Evolutionary conservation across 1,140 invertebrate species (phyloP).

Genomic region (Caerostris extrusa): DNA sequence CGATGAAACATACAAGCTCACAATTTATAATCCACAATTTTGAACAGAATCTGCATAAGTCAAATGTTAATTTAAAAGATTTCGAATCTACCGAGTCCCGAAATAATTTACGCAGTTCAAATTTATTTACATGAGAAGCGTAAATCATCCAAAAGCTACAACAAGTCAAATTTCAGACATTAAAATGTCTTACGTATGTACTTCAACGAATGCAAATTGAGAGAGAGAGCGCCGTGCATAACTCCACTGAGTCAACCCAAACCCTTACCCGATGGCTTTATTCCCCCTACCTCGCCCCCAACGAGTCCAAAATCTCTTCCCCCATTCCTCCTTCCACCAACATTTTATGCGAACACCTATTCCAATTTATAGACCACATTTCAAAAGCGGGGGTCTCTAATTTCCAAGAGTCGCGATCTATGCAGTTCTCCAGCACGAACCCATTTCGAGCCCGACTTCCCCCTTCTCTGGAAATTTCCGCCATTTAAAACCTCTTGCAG

Average conservation of each 20-base stretch:
- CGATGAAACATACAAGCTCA: too few species aligned
- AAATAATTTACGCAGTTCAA: neutral
- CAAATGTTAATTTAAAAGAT: too few species aligned
- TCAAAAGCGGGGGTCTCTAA: conserved; percentile 38
- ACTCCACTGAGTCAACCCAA: neutral
- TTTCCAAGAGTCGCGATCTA: conserved; percentile 35
- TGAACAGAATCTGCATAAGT: too few species aligned
- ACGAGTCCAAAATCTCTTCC: neutral
- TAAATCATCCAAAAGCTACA: neutral
- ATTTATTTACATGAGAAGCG: neutral
- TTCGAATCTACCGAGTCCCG: too few species aligned
- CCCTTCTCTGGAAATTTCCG: conserved; percentile 26
- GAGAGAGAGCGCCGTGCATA: neutral
- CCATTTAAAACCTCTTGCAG: conserved; percentile 55
- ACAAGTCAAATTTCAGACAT: neutral
- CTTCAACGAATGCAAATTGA: conserved; percentile 32
- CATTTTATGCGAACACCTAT: conserved; percentile 32
- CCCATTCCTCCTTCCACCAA: neutral
- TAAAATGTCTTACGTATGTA: neutral
- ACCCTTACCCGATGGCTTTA: neutral
- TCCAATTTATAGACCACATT: conserved; percentile 39
- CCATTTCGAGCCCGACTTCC: neutral
- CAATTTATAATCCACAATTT: too few species aligned
- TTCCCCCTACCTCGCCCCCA: neutral
- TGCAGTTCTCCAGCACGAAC: neutral